A percentile compares a stretch with the other conserved stretches of the same genome.
Conservation (phyloP, 2,888 invertebrate genomes). For the Metopia argyrocephala region DNA sequence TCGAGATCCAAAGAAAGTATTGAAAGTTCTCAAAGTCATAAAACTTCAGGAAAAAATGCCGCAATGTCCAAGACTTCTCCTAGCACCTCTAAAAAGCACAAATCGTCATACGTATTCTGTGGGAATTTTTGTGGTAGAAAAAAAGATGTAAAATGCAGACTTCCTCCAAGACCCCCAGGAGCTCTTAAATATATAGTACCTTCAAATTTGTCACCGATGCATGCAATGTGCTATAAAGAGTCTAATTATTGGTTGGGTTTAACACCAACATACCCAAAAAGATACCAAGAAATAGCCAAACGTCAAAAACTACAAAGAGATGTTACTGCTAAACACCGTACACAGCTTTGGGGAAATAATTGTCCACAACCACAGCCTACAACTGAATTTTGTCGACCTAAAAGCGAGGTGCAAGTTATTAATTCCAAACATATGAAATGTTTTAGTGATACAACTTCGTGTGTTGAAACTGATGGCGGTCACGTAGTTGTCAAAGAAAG, state of each 20-base stretch:
- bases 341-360: not conserved
- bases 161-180: not conserved
- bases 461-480: slow-evolving; percentile 5
- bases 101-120: too few relatives aligned
- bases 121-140: too few relatives aligned
- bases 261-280: slow-evolving; percentile 21
- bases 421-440: not conserved
- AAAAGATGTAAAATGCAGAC: not conserved
- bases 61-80: too few relatives aligned
- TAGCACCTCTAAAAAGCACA: too few relatives aligned
- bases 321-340: not conserved
- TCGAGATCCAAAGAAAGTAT: not conserved
- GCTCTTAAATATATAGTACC: not conserved
- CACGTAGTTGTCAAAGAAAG: not conserved
- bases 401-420: not conserved
- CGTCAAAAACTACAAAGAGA: not conserved
- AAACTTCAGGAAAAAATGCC: not conserved
- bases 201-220: not conserved
- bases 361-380: not conserved
- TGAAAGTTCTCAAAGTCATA: not conserved
- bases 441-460: slow-evolving; percentile 11
- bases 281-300: slow-evolving; percentile 17
- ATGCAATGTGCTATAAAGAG: slow-evolving; percentile 37
- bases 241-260: slow-evolving; percentile 26
- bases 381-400: not conserved